phyloP scores from a whole-genome alignment of 2,113 vertebrate genomes.

The Narcine bancroftii region DNA sequence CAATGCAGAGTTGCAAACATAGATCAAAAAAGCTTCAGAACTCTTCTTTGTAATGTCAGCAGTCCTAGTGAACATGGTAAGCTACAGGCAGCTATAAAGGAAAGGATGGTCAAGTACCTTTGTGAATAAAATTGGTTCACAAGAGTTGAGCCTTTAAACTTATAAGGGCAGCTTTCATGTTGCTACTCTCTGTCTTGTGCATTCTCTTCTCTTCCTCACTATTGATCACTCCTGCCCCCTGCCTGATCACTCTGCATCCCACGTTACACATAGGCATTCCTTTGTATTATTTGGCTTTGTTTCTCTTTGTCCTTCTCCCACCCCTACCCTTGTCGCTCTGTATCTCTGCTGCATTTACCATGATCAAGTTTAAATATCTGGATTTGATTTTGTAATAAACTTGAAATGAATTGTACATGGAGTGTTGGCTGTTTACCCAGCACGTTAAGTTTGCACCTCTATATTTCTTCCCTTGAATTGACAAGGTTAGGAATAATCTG shows the following conservation, averaged over 20 bases:
- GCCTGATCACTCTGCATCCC: too few relatives aligned
- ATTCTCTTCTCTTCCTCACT: neutral
- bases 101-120: neutral
- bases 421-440: neutral
- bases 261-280: too few relatives aligned
- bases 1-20: neutral
- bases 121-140: neutral
- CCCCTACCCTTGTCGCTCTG: neutral
- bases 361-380: neutral
- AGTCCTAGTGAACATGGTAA: neutral
- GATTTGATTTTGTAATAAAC: neutral
- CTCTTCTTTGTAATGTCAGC: neutral
- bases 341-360: neutral
- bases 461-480: neutral
- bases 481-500: too few relatives aligned
- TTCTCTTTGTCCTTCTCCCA: neutral
- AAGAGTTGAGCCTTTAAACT: too few relatives aligned
- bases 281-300: too few relatives aligned
- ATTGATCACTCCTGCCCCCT: too few relatives aligned
- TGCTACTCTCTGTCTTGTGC: neutral
- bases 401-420: neutral
- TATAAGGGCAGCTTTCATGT: neutral
- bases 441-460: neutral
- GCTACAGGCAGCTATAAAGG: neutral
- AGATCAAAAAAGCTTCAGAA: neutral